Percentiles rank a stretch among this genome's conserved stretches.
Conservation (phyloP, 1,140 invertebrate genomes). For the Neodiprion fabricii region DNA sequence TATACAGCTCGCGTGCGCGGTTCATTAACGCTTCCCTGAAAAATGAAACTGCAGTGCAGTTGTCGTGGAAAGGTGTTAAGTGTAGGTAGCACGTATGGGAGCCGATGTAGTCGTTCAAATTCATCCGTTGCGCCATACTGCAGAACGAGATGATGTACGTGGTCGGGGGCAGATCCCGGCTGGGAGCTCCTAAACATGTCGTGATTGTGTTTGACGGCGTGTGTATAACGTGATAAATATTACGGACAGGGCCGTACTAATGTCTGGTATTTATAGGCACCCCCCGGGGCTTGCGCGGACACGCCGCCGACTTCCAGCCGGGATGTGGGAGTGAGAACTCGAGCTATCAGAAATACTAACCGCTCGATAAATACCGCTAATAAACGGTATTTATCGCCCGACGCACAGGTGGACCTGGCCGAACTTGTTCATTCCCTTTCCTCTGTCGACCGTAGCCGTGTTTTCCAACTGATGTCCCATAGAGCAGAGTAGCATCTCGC, state of each 20-base stretch:
- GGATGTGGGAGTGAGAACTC: background rate
- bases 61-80: no score
- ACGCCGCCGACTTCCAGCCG: background rate
- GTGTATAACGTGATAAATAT: conserved; percentile 6
- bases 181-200: conserved; percentile 5
- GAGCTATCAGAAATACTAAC: conserved; percentile 2
- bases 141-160: background rate
- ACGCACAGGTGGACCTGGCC: background rate
- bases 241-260: conserved; percentile 6
- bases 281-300: background rate
- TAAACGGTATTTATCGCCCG: background rate
- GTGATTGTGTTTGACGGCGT: conserved; percentile 4
- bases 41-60: no score
- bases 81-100: background rate
- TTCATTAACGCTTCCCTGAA: no score
- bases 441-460: background rate
- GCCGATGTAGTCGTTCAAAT: background rate
- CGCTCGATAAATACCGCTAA: conserved; percentile 5
- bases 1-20: no score
- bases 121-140: background rate
- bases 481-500: background rate
- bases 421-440: background rate
- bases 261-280: conserved; percentile 5
- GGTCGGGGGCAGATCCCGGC: background rate
- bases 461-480: background rate